Conservation (phyloP, 2,113 vertebrate genomes). For the Anguilla rostrata region DNA sequence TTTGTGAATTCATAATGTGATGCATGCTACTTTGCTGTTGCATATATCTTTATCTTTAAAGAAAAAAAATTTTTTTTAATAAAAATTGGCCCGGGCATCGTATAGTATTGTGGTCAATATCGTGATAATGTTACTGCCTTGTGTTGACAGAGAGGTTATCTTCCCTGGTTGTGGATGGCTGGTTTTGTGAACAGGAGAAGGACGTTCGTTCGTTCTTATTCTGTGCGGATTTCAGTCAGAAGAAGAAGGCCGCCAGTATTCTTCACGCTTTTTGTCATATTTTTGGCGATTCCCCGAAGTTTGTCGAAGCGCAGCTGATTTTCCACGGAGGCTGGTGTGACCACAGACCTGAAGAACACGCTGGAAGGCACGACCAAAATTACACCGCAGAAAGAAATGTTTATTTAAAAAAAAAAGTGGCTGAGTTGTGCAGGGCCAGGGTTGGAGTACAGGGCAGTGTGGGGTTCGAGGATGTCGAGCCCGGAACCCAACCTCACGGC, state of each 20-base stretch:
- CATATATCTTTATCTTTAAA: background rate
- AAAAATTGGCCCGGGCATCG: background rate
- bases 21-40: background rate
- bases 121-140: slow-evolving; percentile 35
- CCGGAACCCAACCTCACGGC: background rate
- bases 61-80: background rate
- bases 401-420: background rate
- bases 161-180: background rate
- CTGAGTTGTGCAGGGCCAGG: background rate
- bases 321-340: background rate
- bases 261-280: too few species aligned
- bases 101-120: slow-evolving; percentile 25
- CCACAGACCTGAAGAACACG: background rate
- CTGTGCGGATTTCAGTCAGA: background rate
- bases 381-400: background rate
- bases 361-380: background rate
- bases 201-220: background rate
- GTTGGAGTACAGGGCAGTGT: too few species aligned
- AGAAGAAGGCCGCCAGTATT: too few species aligned
- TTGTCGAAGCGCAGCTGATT: background rate
- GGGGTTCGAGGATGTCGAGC: background rate
- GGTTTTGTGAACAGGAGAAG: background rate
- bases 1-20: too few species aligned
- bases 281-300: background rate
- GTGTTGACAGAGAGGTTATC: slow-evolving; percentile 7